These are phyloP conservation scores for Palloptera scutellata DNA, from an alignment of 2,888 invertebrate genomes.

Conservation along the genomic window DNA sequence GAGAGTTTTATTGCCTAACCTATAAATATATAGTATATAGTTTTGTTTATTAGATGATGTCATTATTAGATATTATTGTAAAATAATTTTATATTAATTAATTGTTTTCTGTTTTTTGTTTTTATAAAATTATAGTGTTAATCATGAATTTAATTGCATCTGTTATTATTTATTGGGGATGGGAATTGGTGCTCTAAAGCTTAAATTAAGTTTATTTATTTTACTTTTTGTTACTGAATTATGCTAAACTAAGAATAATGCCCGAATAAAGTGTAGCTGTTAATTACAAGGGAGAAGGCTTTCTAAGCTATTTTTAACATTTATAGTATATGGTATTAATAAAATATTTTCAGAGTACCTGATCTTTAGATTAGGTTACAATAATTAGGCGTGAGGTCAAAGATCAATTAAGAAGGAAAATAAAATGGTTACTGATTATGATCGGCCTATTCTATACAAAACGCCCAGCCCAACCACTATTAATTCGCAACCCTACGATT, in stretches of 20 bases:
- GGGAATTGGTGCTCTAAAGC: too few species aligned
- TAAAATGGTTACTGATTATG: too few species aligned
- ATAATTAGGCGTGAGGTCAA: too few species aligned
- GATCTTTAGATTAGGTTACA: too few species aligned
- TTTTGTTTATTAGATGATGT: conserved; percentile 20
- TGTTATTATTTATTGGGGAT: too few species aligned
- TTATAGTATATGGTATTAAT: too few species aligned
- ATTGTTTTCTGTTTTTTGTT: conserved; percentile 1
- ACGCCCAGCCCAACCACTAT: too few species aligned
- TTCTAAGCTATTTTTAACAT: too few species aligned
- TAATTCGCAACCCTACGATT: too few species aligned
- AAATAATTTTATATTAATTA: conserved; percentile 8
- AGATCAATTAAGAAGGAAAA: too few species aligned
- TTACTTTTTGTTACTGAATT: conserved; percentile 1
- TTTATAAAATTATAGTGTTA: background rate
- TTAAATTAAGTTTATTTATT: background rate
- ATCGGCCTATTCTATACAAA: too few species aligned
- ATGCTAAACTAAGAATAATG: conserved; percentile 2
- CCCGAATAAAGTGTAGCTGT: background rate
- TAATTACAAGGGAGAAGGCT: background rate
- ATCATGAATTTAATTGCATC: background rate
- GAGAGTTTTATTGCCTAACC: conserved; percentile 54
- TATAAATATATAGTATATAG: conserved; percentile 48
- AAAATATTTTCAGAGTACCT: too few species aligned
- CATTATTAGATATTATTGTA: conserved; percentile 8